Conservation (phyloP, 2,797 vertebrate species). For the Macrochelys suwanniensis region DNA sequence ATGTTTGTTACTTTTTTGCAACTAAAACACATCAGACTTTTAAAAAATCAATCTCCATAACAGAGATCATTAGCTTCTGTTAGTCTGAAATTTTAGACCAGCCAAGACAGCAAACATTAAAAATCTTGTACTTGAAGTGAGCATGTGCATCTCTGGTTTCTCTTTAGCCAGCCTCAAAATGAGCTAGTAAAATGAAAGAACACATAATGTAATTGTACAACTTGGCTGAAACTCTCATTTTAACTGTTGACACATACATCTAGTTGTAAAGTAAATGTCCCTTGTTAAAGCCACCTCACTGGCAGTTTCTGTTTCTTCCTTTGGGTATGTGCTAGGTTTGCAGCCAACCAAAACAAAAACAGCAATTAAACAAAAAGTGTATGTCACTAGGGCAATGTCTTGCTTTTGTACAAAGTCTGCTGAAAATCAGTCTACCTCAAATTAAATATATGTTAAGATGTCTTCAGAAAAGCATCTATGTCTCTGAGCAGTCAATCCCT, state of each 20-base stretch:
- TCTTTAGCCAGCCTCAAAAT: slow-evolving; percentile 65
- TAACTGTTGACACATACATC: slow-evolving; percentile 53
- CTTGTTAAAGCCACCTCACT: slow-evolving; percentile 41
- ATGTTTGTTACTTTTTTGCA: background rate
- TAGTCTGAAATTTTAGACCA: slow-evolving; percentile 50
- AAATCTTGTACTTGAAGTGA: slow-evolving; percentile 52
- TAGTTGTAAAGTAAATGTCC: slow-evolving; percentile 44
- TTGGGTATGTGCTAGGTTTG: background rate
- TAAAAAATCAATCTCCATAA: slow-evolving; percentile 16
- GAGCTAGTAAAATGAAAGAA: slow-evolving; percentile 76
- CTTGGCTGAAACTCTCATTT: slow-evolving; percentile 61
- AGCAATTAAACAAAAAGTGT: slow-evolving; percentile 36
- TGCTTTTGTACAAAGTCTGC: slow-evolving; percentile 50
- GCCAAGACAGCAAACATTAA: slow-evolving; percentile 68
- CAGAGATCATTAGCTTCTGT: slow-evolving; percentile 48
- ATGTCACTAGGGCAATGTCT: slow-evolving; percentile 57
- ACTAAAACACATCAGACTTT: background rate
- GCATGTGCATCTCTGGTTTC: slow-evolving; percentile 75
- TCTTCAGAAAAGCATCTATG: slow-evolving; percentile 8
- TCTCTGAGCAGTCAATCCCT: background rate
- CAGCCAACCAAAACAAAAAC: background rate
- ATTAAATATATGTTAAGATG: slow-evolving; percentile 30
- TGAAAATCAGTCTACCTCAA: slow-evolving; percentile 55
- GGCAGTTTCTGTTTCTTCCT: slow-evolving; percentile 51
- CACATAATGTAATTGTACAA: slow-evolving; percentile 62